Base-by-base conservation (phyloP, 2,888 invertebrate species). In the Druceiella hillmani region DNA sequence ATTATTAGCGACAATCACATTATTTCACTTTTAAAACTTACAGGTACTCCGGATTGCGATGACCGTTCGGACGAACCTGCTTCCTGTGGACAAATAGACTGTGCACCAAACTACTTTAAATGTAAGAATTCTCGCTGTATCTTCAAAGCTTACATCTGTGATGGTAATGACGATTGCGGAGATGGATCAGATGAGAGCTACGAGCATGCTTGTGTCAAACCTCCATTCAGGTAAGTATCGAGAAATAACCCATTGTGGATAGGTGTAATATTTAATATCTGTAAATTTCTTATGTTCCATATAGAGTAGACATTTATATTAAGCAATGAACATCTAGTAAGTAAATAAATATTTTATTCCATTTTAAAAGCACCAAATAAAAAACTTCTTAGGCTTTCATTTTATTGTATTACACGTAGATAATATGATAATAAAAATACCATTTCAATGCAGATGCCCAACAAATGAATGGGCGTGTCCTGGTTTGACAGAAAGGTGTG, bases 141-240 rank as follows among this genome's bases (percentile, higher is more conserved):
- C n/a, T 91, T 87, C 66, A 87, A 88, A 64, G 86, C 91, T 0
- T 89, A 91, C 66, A 87, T 94, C 44, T 97, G 95, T 60, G 94
- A 95, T 62, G 93, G 92, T 2, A 82, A 82, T 56, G 89, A 93
- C 59, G 94, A 95, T 61, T 95, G 95, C 57, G 87, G 88, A 1
- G 94, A 95, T 62, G 81, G 80, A 32, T 87, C 87, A 1, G 94
- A 95, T 61, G 94, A 95, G 65, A 85, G 88, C 27, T 63, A 76
- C 3, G 62, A 75, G 32, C 90, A 89, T 56, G 91, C 90, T 16
- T 92, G 91, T 61, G 76, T 77, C 12, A 78, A 85, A 28, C 87
- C 86, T 5, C 80, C 80, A 2, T 84, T 83, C 64, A 78, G 67
- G 66, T 61, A 17, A 13, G 3, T 3, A 4, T 10, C n/a, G n/a